Conservation (phyloP, 2,113 vertebrate species). For the Cygnus atratus region DNA sequence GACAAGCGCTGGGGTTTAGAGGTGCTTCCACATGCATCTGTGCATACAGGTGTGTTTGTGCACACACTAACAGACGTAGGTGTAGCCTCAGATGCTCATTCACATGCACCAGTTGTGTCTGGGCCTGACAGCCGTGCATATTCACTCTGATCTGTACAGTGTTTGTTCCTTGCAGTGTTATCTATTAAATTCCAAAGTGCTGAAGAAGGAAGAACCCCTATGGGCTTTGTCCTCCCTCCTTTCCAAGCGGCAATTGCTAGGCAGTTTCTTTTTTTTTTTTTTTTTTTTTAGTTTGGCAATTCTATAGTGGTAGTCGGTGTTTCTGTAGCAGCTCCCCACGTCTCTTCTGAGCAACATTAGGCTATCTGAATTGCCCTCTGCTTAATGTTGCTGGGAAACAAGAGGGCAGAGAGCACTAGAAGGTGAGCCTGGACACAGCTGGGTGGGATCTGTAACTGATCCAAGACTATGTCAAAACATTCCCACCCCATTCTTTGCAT, state of each 20-base stretch:
- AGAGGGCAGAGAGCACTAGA: background rate
- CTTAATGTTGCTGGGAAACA: background rate
- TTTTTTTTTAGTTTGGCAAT: background rate
- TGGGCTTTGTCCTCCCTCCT: background rate
- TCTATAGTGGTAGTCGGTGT: background rate
- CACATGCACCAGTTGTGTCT: background rate
- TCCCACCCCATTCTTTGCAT: constrained; percentile 38
- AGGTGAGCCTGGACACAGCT: background rate
- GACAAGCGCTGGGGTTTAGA: background rate
- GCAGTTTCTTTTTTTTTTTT: background rate
- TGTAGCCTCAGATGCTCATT: background rate
- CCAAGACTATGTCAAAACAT: background rate
- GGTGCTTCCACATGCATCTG: background rate
- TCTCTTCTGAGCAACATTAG: background rate
- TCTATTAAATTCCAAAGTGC: background rate
- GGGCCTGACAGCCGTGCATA: rapidly evolving
- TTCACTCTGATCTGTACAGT: background rate
- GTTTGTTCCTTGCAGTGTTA: background rate
- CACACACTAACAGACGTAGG: rapidly evolving
- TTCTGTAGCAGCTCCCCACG: background rate
- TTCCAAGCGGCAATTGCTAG: background rate
- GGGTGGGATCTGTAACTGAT: background rate
- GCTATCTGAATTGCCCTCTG: background rate
- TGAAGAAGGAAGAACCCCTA: background rate
- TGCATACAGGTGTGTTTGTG: background rate